Percentiles rank a stretch among this genome's conserved stretches.
Evolutionary conservation across 2,888 invertebrate species (phyloP).

Genomic region (Chrysodeixis includens): DNA sequence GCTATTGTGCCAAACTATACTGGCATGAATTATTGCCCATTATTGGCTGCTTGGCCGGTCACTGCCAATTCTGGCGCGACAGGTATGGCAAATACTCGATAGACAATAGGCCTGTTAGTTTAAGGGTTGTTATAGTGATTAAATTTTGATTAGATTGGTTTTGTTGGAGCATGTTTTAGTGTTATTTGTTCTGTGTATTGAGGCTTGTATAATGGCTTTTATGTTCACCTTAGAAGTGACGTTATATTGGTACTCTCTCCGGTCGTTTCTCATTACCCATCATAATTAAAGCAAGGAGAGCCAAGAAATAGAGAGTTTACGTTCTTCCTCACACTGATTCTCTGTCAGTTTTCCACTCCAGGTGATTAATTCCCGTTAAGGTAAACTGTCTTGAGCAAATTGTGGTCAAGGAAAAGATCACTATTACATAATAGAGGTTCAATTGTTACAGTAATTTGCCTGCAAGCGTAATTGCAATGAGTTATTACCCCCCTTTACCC

Average conservation of each 20-base stretch:
- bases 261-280: too few relatives aligned
- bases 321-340: too few relatives aligned
- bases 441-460: not conserved
- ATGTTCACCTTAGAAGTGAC: too few relatives aligned
- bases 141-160: slow-evolving; percentile 6
- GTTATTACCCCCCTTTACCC: not conserved
- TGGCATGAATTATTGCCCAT: slow-evolving; percentile 33
- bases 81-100: slow-evolving; percentile 32
- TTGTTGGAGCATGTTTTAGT: not conserved
- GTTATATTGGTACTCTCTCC: too few relatives aligned
- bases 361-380: too few relatives aligned
- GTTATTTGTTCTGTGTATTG: not conserved
- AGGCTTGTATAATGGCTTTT: too few relatives aligned
- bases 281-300: too few relatives aligned
- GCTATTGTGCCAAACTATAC: slow-evolving; percentile 26
- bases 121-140: slow-evolving; percentile 1
- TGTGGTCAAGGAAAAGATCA: not conserved
- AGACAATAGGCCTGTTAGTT: slow-evolving; percentile 4
- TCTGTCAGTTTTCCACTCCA: too few relatives aligned
- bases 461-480: not conserved
- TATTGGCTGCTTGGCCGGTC: slow-evolving; percentile 36
- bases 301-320: too few relatives aligned
- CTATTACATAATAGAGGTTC: not conserved
- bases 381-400: not conserved
- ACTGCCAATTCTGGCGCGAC: slow-evolving; percentile 13